These are phyloP conservation scores for Lithophane leautieri DNA, from an alignment of 2,888 invertebrate genomes.

Conservation along the genomic window DNA sequence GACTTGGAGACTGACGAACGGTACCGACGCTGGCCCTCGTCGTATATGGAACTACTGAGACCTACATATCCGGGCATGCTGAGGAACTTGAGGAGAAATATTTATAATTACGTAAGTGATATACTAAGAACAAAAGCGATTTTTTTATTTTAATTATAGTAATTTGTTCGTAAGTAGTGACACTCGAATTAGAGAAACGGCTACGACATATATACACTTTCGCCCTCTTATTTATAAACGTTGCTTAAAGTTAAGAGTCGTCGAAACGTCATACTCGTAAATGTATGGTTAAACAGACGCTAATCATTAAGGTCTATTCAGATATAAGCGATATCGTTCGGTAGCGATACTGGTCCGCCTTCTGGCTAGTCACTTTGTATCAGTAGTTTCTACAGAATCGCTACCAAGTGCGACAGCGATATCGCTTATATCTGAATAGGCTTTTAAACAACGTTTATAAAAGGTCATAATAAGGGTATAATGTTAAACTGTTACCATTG, in stretches of 20 bases:
- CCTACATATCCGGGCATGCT: constrained; percentile 99
- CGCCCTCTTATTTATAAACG: not conserved
- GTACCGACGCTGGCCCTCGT: constrained; percentile 97
- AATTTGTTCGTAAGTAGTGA: no score
- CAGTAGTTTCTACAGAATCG: no score
- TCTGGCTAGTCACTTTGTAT: no score
- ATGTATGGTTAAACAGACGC: not conserved
- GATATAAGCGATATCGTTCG: no score
- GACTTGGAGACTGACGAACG: constrained; percentile 97
- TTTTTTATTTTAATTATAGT: no score
- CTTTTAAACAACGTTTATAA: not conserved
- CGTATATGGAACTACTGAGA: constrained; percentile 96
- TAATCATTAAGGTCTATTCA: no score
- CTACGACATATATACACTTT: no score
- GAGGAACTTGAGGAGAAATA: constrained; percentile 95
- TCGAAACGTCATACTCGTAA: not conserved
- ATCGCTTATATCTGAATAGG: no score
- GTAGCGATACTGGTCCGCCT: no score
- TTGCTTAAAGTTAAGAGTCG: not conserved
- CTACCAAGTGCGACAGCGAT: no score
- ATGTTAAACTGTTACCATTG: not conserved
- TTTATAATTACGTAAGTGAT: constrained; percentile 94
- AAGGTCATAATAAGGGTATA: not conserved
- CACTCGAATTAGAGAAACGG: not conserved
- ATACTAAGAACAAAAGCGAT: not conserved